Percentiles rank a stretch among this genome's conserved stretches.
These are phyloP conservation scores for Zoroaster sp. DNA, from an alignment of 53 echinoderm and acorn worm genomes.

Conservation along the genomic window DNA sequence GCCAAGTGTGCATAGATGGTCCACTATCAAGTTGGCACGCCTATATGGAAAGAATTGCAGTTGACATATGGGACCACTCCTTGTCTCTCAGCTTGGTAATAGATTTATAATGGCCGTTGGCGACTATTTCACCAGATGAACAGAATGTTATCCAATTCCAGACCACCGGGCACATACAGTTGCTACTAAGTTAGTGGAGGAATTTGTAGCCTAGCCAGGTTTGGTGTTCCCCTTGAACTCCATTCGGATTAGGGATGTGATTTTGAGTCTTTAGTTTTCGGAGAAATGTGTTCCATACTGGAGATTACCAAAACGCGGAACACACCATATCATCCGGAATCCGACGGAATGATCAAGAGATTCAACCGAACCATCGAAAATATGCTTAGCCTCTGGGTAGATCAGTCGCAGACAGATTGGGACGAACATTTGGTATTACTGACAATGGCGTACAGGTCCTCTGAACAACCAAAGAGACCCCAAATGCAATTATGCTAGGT, in stretches of 20 bases:
- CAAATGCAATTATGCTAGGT: slow-evolving; percentile 21
- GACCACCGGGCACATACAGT: slow-evolving; percentile 53
- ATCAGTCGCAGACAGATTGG: slow-evolving; percentile 44
- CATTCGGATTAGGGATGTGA: slow-evolving; percentile 57
- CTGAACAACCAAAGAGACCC: slow-evolving; percentile 14
- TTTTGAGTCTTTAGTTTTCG: slow-evolving; percentile 51
- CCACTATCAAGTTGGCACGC: slow-evolving; percentile 39
- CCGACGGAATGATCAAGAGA: slow-evolving; percentile 62
- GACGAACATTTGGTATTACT: slow-evolving; percentile 43
- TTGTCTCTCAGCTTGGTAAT: slow-evolving; percentile 16
- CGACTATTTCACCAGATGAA: slow-evolving; percentile 64
- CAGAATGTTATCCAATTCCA: slow-evolving; percentile 49
- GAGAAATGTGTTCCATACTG: slow-evolving; percentile 24
- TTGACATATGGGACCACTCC: slow-evolving; percentile 58
- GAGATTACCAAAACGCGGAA: slow-evolving; percentile 39
- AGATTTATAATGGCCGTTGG: slow-evolving; percentile 37
- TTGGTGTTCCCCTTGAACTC: slow-evolving; percentile 51
- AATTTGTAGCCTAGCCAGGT: slow-evolving; percentile 53
- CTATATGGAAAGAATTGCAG: slow-evolving; percentile 39
- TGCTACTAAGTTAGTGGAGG: slow-evolving; percentile 28
- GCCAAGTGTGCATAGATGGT: slow-evolving; percentile 4
- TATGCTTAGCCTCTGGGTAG: slow-evolving; percentile 32
- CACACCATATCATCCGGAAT: slow-evolving; percentile 45
- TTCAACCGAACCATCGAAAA: slow-evolving; percentile 55
- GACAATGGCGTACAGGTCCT: slow-evolving; percentile 57